These are phyloP conservation scores for Himalopsyche anomala DNA, from an alignment of 2,888 invertebrate species.

Conservation along the genomic window DNA sequence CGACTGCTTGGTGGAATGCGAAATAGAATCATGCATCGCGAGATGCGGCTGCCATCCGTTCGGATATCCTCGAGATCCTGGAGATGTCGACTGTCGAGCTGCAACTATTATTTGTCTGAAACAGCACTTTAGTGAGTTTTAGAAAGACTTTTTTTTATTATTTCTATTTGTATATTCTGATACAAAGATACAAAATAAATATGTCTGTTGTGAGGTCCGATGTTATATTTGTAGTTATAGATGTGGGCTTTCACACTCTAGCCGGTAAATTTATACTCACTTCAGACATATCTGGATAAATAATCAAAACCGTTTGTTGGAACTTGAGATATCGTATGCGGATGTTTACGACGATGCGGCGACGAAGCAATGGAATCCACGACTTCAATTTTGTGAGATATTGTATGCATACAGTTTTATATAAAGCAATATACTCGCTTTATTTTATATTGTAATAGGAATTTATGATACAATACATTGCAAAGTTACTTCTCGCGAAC, in stretches of 20 bases:
- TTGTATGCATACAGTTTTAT: no score
- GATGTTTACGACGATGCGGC: not conserved
- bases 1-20: conserved; percentile 63
- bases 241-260: no score
- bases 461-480: not conserved
- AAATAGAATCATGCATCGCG: conserved; percentile 53
- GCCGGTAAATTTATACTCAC: no score
- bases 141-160: no score
- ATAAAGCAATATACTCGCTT: not conserved
- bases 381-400: no score
- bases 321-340: not conserved
- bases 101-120: conserved; percentile 56
- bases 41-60: conserved; percentile 63
- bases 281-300: not conserved
- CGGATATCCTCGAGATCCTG: conserved; percentile 57
- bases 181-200: no score
- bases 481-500: conserved; percentile 2
- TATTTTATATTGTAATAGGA: conserved; percentile 3
- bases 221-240: no score
- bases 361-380: no score
- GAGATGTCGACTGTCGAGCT: conserved; percentile 56
- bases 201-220: no score
- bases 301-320: not conserved
- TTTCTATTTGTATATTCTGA: no score
- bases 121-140: conserved; percentile 60